Evolutionary conservation across 2,797 vertebrate genomes (phyloP).

Genomic region (Siniperca obscura): DNA sequence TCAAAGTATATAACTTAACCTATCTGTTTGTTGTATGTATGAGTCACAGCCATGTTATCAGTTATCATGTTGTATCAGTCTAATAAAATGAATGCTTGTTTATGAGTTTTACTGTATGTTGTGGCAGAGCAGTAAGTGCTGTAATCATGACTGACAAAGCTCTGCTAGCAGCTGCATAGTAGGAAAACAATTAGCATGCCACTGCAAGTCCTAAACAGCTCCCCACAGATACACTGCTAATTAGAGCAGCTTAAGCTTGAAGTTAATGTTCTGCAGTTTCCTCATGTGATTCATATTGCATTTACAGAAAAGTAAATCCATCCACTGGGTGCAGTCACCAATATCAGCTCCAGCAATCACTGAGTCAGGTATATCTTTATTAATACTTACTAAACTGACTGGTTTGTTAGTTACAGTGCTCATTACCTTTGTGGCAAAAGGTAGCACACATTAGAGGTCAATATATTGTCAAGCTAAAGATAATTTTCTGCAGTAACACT

Average conservation of each 20-base stretch:
- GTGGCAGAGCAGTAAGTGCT: constrained; percentile 23
- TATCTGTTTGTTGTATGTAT: not conserved
- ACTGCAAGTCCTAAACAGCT: constrained; percentile 35
- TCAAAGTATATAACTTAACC: constrained; percentile 10
- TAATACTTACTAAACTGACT: not conserved
- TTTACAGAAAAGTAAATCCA: not conserved
- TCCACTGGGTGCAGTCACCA: not conserved
- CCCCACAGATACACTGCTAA: constrained; percentile 31
- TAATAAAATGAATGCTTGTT: not conserved
- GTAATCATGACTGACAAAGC: constrained; percentile 22
- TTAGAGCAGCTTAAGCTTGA: constrained; percentile 28
- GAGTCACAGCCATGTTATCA: constrained; percentile 4
- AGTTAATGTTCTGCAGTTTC: constrained; percentile 24
- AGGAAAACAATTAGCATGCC: constrained; percentile 52
- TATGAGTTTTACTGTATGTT: not conserved
- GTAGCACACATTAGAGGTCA: not conserved
- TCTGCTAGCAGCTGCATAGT: constrained; percentile 7
- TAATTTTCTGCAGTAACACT: not conserved
- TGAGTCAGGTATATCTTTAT: not conserved
- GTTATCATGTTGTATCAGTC: no score
- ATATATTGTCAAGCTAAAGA: not conserved
- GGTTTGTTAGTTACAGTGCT: not conserved
- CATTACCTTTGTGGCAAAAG: not conserved
- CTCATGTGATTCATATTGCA: not conserved
- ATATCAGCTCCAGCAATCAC: constrained; percentile 1